Evolutionary conservation across 1,140 invertebrate genomes (phyloP).

Genomic region (Andrena cerasifolii): DNA sequence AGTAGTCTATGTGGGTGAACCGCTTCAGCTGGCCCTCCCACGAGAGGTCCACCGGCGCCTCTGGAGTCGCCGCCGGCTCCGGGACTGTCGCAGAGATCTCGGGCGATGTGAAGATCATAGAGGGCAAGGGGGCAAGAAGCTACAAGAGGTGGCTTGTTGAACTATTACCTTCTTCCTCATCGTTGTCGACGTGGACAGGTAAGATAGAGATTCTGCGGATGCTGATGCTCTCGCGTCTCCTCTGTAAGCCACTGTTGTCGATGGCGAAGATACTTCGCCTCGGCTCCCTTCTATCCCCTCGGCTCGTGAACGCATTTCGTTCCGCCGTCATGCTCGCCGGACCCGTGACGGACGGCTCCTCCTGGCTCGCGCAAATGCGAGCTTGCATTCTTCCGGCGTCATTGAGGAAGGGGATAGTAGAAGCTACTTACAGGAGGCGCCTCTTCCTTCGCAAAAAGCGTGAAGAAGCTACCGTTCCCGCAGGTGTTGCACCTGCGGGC

Average conservation of each 20-base stretch:
- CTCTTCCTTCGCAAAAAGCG: slow-evolving; percentile 58
- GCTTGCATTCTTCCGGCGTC: not conserved
- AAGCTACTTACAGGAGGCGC: not conserved
- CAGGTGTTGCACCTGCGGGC: slow-evolving; percentile 81
- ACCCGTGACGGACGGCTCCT: not conserved
- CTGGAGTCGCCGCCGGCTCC: not conserved
- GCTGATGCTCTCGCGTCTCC: not conserved
- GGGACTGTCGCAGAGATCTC: too few species aligned
- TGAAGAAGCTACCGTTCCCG: slow-evolving; percentile 80
- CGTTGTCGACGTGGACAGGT: not conserved
- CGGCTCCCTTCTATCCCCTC: not conserved
- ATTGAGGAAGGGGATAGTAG: not conserved
- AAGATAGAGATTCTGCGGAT: slow-evolving; percentile 35
- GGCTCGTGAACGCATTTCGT: not conserved
- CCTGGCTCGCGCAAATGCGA: not conserved
- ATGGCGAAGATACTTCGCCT: not conserved
- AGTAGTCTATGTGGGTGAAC: slow-evolving; percentile 61
- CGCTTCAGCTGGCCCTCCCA: slow-evolving; percentile 19
- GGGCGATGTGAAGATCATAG: too few species aligned
- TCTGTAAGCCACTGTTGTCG: rapidly evolving
- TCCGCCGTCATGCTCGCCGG: not conserved
- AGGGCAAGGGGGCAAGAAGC: too few species aligned
- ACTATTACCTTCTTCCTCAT: too few species aligned
- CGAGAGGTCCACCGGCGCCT: not conserved
- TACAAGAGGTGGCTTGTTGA: too few species aligned